Base-by-base conservation (phyloP, 2,888 invertebrate species). In the Podotricha telesiphe region DNA sequence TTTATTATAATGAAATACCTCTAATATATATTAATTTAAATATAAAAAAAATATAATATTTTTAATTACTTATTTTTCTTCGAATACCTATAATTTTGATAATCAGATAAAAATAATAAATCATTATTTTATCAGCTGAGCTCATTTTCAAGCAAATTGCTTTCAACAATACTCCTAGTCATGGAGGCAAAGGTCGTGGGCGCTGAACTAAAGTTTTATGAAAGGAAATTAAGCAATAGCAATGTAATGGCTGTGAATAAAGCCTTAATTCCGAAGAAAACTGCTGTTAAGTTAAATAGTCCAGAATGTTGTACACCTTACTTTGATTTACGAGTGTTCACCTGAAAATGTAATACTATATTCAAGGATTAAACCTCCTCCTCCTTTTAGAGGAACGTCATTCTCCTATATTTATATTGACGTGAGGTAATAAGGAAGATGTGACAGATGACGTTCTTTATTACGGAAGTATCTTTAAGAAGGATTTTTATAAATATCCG, bases 151-250 rank as follows among this genome's bases (percentile, higher is more conserved):
- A 65, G 68, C 62, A 62, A 71, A 73, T 73, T 67, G 67, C 65
- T 67, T 73, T 68, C 59, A 74, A 71, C 67, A 65, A 71, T 66
- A 67, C 55, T 59, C 56, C 65, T 42, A 67, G 70, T 68, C 66
- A 69, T 61, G 69, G 59, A 69, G 61, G 64, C 69, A 71, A 73
- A 74, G 73, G 73, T 69, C 73, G 71, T 53, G 47, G 50, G 55
- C 67, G 45, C 65, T 67, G 69, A 69, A 71, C 65, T 62, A 61
- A 53, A 68, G 62, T 67, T 68, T 64, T 71, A 73, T 73, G 71
- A 71, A 73, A 73, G 71, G 70, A 69, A 70, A 74, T 73, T 74
- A 73, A 73, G 74, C 73, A 74, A 73, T 71, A 71, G 62, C 66
- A 65, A 67, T 62, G 65, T 74, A 67, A 72, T 65, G 67, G 65